Evolutionary conservation across 2,113 vertebrate species (phyloP), one percentile per base, ranked within the genome.

Genomic region (Tychaedon coryphoeus): DNA sequence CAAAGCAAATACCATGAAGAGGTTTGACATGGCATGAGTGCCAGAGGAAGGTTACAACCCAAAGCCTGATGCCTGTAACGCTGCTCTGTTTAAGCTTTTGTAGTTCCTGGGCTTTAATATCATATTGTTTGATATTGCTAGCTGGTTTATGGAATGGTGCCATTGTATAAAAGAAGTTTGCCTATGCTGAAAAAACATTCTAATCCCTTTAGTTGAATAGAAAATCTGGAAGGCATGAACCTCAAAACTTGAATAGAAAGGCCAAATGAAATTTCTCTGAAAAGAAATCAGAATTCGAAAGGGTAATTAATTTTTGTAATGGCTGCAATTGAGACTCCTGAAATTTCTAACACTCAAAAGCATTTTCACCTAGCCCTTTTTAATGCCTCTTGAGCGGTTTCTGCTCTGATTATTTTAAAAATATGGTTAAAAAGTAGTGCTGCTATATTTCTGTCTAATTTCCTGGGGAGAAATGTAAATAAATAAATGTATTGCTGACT

Each of bases 271-370:
- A 33, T 74, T 65, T 88, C 33, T 74, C 51, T 89, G 60, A 73
- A 85, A 88, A 88, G 45, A 94, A 83, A 84, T 54, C 43, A 54
- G 72, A 71, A 86, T 79, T 83, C 76, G n/a, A 92, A 93, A 88
- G 60, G 72, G 51, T 58, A 75, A 57, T 15, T 69, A 4, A 71
- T 84, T 84, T 91, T 60, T 87, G 24, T 78, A 73, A 34, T 36
- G 75, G 47, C 73, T 93, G 38, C 15, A 3, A 80, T 45, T 76
- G 86, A 69, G 10, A 77, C 20, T 34, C 19, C 20, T 83, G 28
- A 14, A 38, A 66, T 76, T 82, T 79, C 38, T 22, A 69, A 31
- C 14, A 40, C 45, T 71, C 40, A 58, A 54, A 74, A 64, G 40
- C 19, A 43, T 75, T 94, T 93, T 89, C 69, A 77, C 4, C 14